These are phyloP conservation scores for Diogma glabrata DNA, from an alignment of 2,888 invertebrate species.

Conservation along the genomic window DNA sequence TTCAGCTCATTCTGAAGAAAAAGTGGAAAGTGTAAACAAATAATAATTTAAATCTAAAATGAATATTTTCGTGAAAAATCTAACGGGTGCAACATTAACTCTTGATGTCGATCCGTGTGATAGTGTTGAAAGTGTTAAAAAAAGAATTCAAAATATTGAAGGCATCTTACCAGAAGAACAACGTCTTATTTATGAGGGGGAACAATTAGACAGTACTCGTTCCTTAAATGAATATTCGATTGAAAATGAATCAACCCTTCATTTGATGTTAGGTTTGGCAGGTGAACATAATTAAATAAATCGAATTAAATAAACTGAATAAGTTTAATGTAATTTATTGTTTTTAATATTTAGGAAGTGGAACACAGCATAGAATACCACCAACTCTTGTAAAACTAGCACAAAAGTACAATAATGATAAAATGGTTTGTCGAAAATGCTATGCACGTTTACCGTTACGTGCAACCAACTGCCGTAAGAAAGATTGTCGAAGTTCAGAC, in stretches of 20 bases:
- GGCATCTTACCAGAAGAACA: background rate
- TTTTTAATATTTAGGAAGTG: background rate
- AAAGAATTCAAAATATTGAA: background rate
- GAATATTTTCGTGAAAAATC: conserved; percentile 1
- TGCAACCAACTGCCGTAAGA: conserved; percentile 5
- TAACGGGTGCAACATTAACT: background rate
- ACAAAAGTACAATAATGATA: conserved; percentile 1
- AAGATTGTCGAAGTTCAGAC: background rate
- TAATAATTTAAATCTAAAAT: background rate
- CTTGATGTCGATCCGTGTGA: background rate
- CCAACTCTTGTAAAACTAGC: conserved; percentile 1
- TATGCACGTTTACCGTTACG: conserved; percentile 1
- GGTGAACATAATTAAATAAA: background rate
- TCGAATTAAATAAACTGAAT: background rate
- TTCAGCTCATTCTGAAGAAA: no score
- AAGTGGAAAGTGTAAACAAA: no score
- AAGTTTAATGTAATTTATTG: background rate
- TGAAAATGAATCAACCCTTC: background rate
- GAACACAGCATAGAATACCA: background rate
- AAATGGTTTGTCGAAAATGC: conserved; percentile 7
- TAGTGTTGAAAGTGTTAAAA: background rate
- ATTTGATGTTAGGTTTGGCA: background rate
- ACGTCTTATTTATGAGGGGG: background rate
- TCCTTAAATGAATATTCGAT: background rate
- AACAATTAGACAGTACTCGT: background rate